phyloP scores from a whole-genome alignment of 2,888 invertebrate genomes.

The Didymodactylos carnosus region DNA sequence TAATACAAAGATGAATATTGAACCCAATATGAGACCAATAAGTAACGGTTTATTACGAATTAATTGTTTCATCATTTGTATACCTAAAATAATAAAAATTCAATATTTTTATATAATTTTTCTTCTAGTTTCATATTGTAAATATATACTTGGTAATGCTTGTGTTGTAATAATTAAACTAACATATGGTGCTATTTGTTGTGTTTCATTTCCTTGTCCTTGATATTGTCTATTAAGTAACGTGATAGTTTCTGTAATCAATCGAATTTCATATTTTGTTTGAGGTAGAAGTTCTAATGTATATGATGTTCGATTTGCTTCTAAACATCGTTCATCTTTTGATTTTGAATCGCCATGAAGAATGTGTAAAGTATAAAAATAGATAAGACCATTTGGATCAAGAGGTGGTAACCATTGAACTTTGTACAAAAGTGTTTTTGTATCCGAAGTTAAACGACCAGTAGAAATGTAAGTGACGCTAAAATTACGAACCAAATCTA shows the following conservation, averaged over 20 bases:
- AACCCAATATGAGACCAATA: background rate
- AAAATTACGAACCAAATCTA: background rate
- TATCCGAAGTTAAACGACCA: background rate
- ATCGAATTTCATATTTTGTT: background rate
- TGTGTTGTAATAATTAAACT: background rate
- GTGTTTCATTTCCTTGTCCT: background rate
- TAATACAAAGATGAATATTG: background rate
- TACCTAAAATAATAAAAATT: background rate
- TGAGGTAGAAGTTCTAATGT: background rate
- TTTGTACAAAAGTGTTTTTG: background rate
- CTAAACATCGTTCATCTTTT: background rate
- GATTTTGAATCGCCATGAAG: background rate
- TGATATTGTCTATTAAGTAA: background rate
- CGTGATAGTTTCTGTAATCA: background rate
- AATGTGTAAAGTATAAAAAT: background rate
- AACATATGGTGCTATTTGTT: background rate
- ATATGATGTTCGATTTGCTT: background rate
- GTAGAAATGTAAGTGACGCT: background rate
- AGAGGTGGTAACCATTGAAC: background rate
- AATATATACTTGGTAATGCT: background rate
- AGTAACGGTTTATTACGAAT: no score
- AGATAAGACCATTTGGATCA: background rate
- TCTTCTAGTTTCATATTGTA: no score
- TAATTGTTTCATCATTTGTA: no score
- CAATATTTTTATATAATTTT: no score